These are phyloP conservation scores for Aplysina aerophoba DNA, from an alignment of 37 sponge, comb jelly and placozoan genomes.

Conservation along the genomic window DNA sequence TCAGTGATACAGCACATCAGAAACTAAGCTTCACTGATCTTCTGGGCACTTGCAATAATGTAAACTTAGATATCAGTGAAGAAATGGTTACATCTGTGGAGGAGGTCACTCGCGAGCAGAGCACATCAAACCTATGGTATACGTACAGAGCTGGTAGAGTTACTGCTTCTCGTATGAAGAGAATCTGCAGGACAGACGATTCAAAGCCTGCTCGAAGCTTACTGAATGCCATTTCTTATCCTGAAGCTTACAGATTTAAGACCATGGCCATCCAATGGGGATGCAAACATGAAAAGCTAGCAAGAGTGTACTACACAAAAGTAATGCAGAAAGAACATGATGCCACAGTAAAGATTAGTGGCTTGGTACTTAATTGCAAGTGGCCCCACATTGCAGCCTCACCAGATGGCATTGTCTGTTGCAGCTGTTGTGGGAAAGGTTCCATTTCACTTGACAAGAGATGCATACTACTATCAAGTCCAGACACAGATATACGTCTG, in stretches of 20 bases:
- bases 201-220: conserved; percentile 26
- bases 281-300: conserved; percentile 40
- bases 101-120: conserved; percentile 26
- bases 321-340: neutral
- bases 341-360: conserved; percentile 8
- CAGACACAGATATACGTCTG: conserved; percentile 54
- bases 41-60: neutral
- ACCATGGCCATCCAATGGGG: conserved; percentile 40
- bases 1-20: neutral
- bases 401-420: conserved; percentile 33
- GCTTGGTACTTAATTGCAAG: conserved; percentile 28
- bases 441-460: neutral
- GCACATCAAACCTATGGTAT: conserved; percentile 29
- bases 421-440: conserved; percentile 17
- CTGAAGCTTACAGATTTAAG: conserved; percentile 17
- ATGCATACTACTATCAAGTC: conserved; percentile 53
- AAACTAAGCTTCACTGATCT: conserved; percentile 21
- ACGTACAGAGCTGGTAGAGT: conserved; percentile 46
- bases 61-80: conserved; percentile 12
- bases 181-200: conserved; percentile 18
- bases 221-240: conserved; percentile 44
- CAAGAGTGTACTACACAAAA: too few relatives aligned
- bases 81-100: too few relatives aligned
- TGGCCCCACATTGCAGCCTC: conserved; percentile 31
- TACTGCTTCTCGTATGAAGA: conserved; percentile 48